These are phyloP conservation scores for Nephrotoma appendiculata DNA, from an alignment of 2,888 invertebrate species.

Conservation along the genomic window DNA sequence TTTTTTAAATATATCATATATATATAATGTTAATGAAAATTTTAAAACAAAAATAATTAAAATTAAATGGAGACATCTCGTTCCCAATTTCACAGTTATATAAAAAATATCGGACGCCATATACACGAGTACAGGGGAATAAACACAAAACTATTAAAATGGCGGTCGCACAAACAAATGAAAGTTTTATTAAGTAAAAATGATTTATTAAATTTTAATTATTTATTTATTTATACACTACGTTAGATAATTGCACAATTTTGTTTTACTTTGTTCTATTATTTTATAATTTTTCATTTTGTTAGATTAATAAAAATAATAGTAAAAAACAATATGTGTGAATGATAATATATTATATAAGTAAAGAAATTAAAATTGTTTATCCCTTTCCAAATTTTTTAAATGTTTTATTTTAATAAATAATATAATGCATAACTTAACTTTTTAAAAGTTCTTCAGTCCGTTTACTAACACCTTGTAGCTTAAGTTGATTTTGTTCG, in stretches of 20 bases:
- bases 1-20: not conserved
- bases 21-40: not conserved
- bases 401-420: not conserved
- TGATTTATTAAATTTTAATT: not conserved
- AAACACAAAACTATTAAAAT: not conserved
- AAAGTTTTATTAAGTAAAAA: not conserved
- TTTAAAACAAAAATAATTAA: not conserved
- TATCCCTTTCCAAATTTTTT: not conserved
- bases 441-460: slow-evolving; percentile 2
- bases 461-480: not conserved
- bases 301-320: not conserved
- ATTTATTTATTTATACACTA: not conserved
- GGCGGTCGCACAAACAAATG: not conserved
- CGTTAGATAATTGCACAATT: not conserved
- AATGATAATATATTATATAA: not conserved
- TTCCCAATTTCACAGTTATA: not conserved
- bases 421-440: not conserved
- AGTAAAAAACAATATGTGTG: not conserved
- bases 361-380: not conserved
- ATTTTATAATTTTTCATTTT: not conserved
- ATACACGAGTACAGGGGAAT: not conserved
- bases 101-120: not conserved
- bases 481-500: not conserved
- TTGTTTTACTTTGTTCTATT: not conserved
- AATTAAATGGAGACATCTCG: not conserved